These are phyloP conservation scores for Caloenas nicobarica DNA, from an alignment of 2,113 vertebrate genomes.

Conservation along the genomic window DNA sequence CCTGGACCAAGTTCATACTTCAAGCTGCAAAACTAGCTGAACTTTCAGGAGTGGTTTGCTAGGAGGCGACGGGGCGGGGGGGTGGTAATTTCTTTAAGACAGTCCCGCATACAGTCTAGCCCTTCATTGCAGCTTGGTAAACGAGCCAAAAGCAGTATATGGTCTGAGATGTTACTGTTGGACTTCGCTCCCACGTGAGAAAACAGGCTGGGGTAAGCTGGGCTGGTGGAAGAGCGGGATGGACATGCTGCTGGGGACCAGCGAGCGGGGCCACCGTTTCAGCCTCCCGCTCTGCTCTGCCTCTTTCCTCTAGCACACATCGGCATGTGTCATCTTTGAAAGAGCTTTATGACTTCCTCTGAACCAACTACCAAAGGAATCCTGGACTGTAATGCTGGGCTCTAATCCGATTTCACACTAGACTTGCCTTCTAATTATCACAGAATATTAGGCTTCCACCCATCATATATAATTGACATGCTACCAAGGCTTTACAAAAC, in stretches of 20 bases:
- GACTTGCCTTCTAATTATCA: conserved; percentile 66
- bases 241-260: not conserved
- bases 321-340: not conserved
- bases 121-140: not conserved
- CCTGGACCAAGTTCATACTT: not conserved
- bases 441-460: conserved; percentile 62
- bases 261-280: not conserved
- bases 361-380: conserved; percentile 45
- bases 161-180: not conserved
- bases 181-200: not conserved
- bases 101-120: not conserved
- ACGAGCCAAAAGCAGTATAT: not conserved
- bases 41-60: not conserved
- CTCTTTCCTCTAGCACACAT: not conserved
- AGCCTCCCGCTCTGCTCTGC: not conserved
- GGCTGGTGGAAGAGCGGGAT: not conserved
- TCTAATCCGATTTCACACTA: conserved; percentile 69
- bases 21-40: not conserved
- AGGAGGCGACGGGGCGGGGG: rapidly evolving
- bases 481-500: conserved; percentile 8
- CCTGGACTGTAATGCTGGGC: not conserved
- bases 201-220: not conserved
- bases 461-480: conserved; percentile 63
- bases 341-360: conserved; percentile 55
- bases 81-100: not conserved